These are phyloP conservation scores for Fregata magnificens DNA, from an alignment of 2,113 vertebrate species.

Conservation along the genomic window DNA sequence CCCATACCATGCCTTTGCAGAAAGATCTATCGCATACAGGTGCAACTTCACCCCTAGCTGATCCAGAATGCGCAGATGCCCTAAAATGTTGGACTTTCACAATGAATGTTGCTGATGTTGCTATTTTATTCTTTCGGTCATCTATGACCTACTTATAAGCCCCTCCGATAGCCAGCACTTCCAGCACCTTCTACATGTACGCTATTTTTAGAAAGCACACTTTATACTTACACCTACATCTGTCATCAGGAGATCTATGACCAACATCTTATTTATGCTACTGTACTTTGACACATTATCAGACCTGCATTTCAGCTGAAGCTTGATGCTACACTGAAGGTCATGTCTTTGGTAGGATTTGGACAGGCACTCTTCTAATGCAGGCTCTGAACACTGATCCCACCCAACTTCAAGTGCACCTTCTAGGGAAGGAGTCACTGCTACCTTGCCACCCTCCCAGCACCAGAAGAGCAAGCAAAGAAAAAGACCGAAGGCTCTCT, in stretches of 20 bases:
- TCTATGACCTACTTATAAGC: conserved; percentile 24
- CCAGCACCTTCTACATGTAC: conserved; percentile 22
- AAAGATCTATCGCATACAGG: not conserved
- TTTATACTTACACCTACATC: conserved; percentile 32
- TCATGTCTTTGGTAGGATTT: not conserved
- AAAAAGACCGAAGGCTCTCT: not conserved
- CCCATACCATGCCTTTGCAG: not conserved
- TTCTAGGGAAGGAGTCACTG: not conserved
- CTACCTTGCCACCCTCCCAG: not conserved
- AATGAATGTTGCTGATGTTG: not conserved
- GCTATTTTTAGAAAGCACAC: conserved; percentile 60
- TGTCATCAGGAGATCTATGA: conserved; percentile 13
- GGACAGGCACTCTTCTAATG: not conserved
- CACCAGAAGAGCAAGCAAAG: not conserved
- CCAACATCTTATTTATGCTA: conserved; percentile 47
- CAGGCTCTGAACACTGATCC: not conserved
- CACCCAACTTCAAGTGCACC: not conserved
- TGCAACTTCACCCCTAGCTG: not conserved
- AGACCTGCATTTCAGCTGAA: not conserved
- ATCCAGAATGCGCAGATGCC: not conserved
- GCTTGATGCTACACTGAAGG: conserved; percentile 24
- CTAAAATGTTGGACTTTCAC: not conserved
- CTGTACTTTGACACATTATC: conserved; percentile 33
- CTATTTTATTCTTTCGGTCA: not conserved
- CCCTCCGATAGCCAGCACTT: not conserved